Conservation (phyloP, 2,113 vertebrate genomes). For the Connochaetes taurinus region DNA sequence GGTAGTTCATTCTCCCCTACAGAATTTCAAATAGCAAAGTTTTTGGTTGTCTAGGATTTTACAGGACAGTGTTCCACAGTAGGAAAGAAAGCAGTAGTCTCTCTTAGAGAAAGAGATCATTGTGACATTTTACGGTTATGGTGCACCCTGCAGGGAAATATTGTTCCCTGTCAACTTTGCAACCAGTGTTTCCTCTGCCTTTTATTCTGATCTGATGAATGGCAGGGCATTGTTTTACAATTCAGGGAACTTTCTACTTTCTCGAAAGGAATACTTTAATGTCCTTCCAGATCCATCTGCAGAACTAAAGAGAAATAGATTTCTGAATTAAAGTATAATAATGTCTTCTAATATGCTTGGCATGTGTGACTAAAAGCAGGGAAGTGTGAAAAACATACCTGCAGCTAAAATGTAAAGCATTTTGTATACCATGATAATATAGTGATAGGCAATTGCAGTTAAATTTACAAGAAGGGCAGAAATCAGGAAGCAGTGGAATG, state of each 20-base stretch:
- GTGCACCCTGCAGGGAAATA: not conserved
- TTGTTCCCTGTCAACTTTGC: not conserved
- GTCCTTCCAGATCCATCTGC: not conserved
- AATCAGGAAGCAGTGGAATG: not conserved
- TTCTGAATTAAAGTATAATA: not conserved
- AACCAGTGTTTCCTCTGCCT: not conserved
- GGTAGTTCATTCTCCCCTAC: not conserved
- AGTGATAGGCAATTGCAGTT: not conserved
- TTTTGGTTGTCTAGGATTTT: not conserved
- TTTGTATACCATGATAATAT: not conserved
- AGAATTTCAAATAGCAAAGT: not conserved
- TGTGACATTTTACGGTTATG: not conserved
- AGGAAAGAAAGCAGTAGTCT: not conserved
- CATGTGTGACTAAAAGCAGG: not conserved
- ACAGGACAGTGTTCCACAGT: not conserved
- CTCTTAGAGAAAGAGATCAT: not conserved
- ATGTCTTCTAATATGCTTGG: not conserved
- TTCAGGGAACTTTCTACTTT: not conserved
- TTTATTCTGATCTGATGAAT: not conserved
- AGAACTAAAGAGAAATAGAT: not conserved
- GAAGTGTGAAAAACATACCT: not conserved
- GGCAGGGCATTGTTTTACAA: not conserved
- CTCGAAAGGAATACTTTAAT: not conserved
- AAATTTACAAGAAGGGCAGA: not conserved
- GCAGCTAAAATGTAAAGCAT: not conserved